Evolutionary conservation across 2,113 vertebrate genomes (phyloP).

Genomic region (Ochotona curzoniae): DNA sequence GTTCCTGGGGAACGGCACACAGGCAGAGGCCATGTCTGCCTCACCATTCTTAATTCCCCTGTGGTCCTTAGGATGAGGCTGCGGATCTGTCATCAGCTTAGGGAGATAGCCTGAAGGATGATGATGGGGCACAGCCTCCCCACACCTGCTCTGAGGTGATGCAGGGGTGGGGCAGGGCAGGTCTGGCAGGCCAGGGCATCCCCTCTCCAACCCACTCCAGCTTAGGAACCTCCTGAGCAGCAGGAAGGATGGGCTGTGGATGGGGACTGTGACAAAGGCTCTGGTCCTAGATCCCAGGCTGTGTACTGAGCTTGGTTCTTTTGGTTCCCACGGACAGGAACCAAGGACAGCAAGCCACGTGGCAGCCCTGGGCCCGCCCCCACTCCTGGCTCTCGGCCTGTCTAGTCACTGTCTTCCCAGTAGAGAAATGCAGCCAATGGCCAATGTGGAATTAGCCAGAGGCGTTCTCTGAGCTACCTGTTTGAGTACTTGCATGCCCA

Average conservation of each 20-base stretch:
- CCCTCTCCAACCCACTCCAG: too few species aligned
- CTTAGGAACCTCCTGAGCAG: neutral
- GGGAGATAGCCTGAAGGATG: neutral
- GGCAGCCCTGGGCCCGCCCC: accelerated
- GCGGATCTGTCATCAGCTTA: neutral
- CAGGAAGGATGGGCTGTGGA: neutral
- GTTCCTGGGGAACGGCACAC: neutral
- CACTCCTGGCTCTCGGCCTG: neutral
- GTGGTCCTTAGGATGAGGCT: neutral
- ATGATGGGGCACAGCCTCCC: too few species aligned
- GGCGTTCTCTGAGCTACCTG: neutral
- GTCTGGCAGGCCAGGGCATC: neutral
- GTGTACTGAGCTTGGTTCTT: conserved; percentile 24
- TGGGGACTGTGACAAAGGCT: neutral
- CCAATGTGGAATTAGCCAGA: neutral
- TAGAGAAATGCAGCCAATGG: neutral
- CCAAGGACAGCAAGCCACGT: neutral
- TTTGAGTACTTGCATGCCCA: neutral
- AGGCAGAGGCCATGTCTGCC: neutral
- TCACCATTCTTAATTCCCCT: neutral
- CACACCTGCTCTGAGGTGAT: neutral
- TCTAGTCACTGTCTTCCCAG: neutral
- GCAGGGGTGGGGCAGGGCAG: neutral
- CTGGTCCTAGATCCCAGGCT: neutral
- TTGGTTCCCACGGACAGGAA: neutral